These are phyloP conservation scores for Sparidentex hasta DNA, from an alignment of 2,797 vertebrate genomes.

Conservation along the genomic window DNA sequence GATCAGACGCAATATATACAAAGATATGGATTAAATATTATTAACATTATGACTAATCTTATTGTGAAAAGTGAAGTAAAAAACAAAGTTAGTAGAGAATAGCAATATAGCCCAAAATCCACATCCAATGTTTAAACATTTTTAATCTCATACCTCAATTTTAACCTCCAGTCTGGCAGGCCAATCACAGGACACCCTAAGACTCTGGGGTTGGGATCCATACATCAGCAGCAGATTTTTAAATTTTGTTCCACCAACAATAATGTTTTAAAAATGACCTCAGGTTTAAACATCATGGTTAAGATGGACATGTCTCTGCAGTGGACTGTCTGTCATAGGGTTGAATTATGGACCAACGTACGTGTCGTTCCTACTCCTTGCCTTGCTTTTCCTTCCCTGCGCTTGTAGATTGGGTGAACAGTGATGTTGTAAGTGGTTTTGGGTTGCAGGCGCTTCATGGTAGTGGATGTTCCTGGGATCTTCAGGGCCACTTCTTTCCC, in stretches of 20 bases:
- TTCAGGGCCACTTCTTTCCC: constrained; percentile 89
- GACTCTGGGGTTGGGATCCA: not conserved
- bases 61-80: too few species aligned
- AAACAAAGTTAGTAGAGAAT: not conserved
- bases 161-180: not conserved
- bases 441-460: constrained; percentile 90
- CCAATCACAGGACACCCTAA: not conserved
- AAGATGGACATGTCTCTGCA: constrained; percentile 48
- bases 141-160: not conserved
- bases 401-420: constrained; percentile 92
- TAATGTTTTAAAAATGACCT: not conserved
- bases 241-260: constrained; percentile 2
- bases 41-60: too few species aligned
- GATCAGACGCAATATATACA: too few species aligned
- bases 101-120: not conserved
- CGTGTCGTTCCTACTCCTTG: constrained; percentile 98
- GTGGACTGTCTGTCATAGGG: constrained; percentile 75
- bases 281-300: constrained; percentile 30
- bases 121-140: not conserved
- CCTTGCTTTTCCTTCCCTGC: constrained; percentile 94
- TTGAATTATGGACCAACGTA: constrained; percentile 87
- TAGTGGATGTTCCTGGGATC: constrained; percentile 81
- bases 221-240: constrained; percentile 12
- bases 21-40: too few species aligned
- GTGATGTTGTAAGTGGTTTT: constrained; percentile 90